Percentiles rank a stretch among this genome's conserved stretches.
phyloP scores from a whole-genome alignment of 35 echinoderm and acorn worm species.

The Apostichopus californicus region DNA sequence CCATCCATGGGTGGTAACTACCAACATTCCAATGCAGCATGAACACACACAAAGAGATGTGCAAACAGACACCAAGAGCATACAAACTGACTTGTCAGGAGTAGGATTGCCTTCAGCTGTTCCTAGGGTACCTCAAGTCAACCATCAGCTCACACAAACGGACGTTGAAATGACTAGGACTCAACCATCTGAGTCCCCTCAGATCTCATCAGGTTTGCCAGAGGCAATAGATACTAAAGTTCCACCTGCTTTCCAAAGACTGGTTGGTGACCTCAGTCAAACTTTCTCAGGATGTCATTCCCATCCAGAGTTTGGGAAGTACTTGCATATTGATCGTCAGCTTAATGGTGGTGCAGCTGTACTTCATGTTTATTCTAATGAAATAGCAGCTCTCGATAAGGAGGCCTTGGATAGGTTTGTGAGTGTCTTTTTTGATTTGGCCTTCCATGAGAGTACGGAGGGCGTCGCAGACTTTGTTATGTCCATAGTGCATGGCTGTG shows the following conservation, averaged over 20 bases:
- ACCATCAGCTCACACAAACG: conserved; percentile 34
- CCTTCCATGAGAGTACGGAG: conserved; percentile 69
- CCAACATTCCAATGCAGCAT: neutral
- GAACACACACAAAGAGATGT: conserved; percentile 19
- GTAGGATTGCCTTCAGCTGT: neutral
- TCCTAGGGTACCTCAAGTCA: conserved; percentile 28
- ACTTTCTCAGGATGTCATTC: neutral
- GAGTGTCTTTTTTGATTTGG: conserved; percentile 72
- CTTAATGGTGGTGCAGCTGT: conserved; percentile 94
- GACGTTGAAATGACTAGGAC: neutral
- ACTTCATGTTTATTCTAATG: conserved; percentile 86
- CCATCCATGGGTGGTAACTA: conserved; percentile 48
- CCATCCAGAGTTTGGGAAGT: conserved; percentile 76
- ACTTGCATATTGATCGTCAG: conserved; percentile 86
- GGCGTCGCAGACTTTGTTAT: conserved; percentile 89
- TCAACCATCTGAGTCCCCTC: neutral
- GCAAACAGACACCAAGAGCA: conserved; percentile 36
- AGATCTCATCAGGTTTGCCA: neutral
- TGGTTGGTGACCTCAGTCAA: neutral
- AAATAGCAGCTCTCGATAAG: conserved; percentile 78
- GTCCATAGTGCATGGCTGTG: conserved; percentile 89
- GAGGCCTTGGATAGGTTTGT: conserved; percentile 84
- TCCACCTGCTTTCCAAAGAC: neutral
- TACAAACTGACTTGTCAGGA: conserved; percentile 29
- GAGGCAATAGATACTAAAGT: neutral